Percentiles rank a stretch among this genome's conserved stretches.
Conservation (phyloP, 2,797 vertebrate genomes). For the Clamator glandarius region DNA sequence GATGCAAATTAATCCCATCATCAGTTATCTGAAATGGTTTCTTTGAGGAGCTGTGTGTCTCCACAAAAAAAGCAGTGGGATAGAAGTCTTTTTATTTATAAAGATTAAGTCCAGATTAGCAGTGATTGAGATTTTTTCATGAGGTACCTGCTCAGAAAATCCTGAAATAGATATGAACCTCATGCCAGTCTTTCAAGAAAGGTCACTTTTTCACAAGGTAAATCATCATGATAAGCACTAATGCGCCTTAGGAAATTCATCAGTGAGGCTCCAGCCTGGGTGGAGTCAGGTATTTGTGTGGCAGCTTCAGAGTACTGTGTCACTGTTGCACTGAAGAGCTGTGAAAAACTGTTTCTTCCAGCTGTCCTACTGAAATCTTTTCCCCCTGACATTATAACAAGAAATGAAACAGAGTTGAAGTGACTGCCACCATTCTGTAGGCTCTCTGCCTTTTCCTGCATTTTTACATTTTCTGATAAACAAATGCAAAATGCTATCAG, state of each 20-base stretch:
- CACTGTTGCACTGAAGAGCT: background rate
- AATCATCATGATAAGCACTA: too few species aligned
- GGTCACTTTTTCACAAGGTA: background rate
- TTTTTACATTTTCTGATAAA: background rate
- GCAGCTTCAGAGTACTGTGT: background rate
- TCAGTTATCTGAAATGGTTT: background rate
- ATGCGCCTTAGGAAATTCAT: background rate
- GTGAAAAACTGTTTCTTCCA: background rate
- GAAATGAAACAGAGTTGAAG: background rate
- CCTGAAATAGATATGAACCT: background rate
- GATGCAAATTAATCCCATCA: background rate
- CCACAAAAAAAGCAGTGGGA: background rate
- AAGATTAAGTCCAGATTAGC: background rate
- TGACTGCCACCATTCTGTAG: background rate
- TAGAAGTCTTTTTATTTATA: background rate
- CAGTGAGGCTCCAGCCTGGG: background rate
- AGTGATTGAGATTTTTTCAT: background rate
- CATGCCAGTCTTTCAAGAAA: background rate
- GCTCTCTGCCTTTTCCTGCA: background rate
- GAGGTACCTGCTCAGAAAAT: background rate
- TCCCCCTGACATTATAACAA: background rate
- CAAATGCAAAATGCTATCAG: background rate
- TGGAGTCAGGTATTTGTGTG: background rate
- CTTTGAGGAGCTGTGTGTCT: background rate
- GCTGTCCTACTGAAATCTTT: background rate